These are phyloP conservation scores for Sphinx pinastri DNA, from an alignment of 2,888 invertebrate species.

Conservation along the genomic window DNA sequence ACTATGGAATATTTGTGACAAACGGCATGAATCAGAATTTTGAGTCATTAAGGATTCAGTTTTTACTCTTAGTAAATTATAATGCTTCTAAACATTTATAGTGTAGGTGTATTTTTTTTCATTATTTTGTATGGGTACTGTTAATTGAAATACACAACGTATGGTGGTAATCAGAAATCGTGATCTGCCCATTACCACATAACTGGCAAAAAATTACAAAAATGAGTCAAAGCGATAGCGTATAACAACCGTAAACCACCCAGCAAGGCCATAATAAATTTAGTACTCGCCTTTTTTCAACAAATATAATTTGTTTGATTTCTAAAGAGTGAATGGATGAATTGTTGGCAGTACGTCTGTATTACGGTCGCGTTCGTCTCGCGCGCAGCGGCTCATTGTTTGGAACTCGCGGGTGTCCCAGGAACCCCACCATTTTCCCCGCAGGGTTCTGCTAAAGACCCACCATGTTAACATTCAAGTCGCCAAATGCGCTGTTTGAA, in stretches of 20 bases:
- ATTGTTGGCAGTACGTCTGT: constrained; percentile 59
- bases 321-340: constrained; percentile 75
- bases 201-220: constrained; percentile 33
- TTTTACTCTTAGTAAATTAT: too few species aligned
- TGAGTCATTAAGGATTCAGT: too few species aligned
- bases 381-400: constrained; percentile 65
- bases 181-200: not conserved
- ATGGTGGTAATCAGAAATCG: not conserved
- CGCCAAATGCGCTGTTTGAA: constrained; percentile 68
- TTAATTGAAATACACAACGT: too few species aligned
- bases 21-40: too few species aligned
- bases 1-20: too few species aligned
- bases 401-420: constrained; percentile 73
- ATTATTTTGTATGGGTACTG: too few species aligned
- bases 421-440: constrained; percentile 77
- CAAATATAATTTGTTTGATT: constrained; percentile 82
- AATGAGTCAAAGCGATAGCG: constrained; percentile 28
- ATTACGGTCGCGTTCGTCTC: constrained; percentile 57
- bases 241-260: constrained; percentile 31
- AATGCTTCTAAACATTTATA: too few species aligned
- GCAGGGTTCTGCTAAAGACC: constrained; percentile 79
- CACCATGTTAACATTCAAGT: constrained; percentile 72
- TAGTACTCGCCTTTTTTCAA: constrained; percentile 68
- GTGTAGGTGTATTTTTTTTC: too few species aligned
- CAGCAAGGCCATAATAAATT: constrained; percentile 52